phyloP scores from a whole-genome alignment of 2,797 vertebrate species.

The Ptychadena robeensis region DNA sequence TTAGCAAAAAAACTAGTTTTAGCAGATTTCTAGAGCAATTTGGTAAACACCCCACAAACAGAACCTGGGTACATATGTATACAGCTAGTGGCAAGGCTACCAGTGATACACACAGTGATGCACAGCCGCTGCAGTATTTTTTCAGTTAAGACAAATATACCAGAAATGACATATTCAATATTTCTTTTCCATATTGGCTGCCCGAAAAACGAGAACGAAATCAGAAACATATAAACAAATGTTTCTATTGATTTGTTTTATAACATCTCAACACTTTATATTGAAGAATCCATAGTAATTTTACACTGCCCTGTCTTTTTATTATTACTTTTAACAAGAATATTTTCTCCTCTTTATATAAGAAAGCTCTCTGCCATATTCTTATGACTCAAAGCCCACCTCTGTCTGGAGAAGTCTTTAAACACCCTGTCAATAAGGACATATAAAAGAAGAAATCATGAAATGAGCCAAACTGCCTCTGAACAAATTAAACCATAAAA shows the following conservation, averaged over 20 bases:
- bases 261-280: neutral
- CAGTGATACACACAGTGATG: too few species aligned
- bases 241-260: neutral
- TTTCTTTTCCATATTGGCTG: neutral
- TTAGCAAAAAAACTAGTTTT: too few species aligned
- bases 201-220: neutral
- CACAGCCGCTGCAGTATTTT: too few species aligned
- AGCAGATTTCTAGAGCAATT: too few species aligned
- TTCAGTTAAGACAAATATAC: neutral
- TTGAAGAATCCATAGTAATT: conserved; percentile 12
- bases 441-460: conserved; percentile 12
- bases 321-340: conserved; percentile 17
- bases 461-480: conserved; percentile 21
- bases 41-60: too few species aligned
- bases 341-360: neutral
- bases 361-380: conserved; percentile 5
- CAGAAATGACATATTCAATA: neutral
- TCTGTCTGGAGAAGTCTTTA: conserved; percentile 13
- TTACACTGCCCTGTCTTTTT: conserved; percentile 7
- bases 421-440: conserved; percentile 46
- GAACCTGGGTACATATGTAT: too few species aligned
- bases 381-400: neutral
- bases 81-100: too few species aligned
- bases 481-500: conserved; percentile 47
- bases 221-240: neutral